These are phyloP conservation scores for Scaptomyza caliginosa DNA, from an alignment of 2,888 invertebrate genomes.

Conservation along the genomic window DNA sequence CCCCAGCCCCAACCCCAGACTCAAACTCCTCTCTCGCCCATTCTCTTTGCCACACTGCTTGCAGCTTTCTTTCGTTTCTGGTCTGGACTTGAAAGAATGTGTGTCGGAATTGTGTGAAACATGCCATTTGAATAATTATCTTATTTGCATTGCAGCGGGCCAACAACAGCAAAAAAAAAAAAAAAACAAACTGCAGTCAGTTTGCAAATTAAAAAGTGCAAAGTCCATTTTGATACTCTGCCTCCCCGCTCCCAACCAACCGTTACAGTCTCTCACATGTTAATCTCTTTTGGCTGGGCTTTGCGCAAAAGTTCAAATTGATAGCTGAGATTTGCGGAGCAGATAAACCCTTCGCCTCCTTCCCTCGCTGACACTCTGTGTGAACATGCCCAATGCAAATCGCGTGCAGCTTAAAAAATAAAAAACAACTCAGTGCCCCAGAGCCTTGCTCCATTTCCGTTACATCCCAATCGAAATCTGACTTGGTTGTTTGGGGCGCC, in stretches of 20 bases:
- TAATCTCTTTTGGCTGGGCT: conserved; percentile 59
- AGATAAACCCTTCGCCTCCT: conserved; percentile 56
- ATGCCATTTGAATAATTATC: conserved; percentile 83
- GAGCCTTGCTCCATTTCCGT: conserved; percentile 42
- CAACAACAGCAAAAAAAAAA: conserved; percentile 48
- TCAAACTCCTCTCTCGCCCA: no score
- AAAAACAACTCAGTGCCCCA: not conserved
- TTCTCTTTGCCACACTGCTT: not conserved
- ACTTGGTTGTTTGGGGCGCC: not conserved
- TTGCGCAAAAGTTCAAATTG: conserved; percentile 73
- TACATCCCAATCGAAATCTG: conserved; percentile 13
- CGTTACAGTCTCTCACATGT: conserved; percentile 34
- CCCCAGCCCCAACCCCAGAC: not conserved
- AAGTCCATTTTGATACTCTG: conserved; percentile 53
- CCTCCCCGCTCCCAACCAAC: not conserved
- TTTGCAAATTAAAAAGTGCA: conserved; percentile 76
- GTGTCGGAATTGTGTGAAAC: conserved; percentile 82
- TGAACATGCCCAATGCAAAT: conserved; percentile 72
- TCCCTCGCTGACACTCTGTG: conserved; percentile 57
- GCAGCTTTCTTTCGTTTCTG: conserved; percentile 38
- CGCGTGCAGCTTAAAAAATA: conserved; percentile 62
- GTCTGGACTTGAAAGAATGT: conserved; percentile 64
- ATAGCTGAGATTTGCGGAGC: conserved; percentile 68
- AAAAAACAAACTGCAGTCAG: conserved; percentile 63
- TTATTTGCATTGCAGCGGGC: conserved; percentile 76